A percentile compares a stretch with the other conserved stretches of the same genome.
Conservation (phyloP, 1,140 invertebrate genomes). For the Panagrolaimus sp. region DNA sequence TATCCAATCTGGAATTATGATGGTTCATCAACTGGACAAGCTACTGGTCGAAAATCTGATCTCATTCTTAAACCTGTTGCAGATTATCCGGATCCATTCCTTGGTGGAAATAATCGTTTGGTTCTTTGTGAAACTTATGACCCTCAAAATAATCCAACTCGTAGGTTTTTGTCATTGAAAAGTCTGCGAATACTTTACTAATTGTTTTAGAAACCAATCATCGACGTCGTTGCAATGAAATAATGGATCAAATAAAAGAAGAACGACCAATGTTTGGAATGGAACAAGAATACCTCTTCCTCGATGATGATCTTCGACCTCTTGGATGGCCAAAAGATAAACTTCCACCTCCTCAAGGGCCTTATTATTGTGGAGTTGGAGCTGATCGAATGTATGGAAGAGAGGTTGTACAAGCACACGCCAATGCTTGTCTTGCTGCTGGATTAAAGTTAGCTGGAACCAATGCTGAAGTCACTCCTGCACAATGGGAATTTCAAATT, state of each 20-base stretch:
- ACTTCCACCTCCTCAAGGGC: conserved; percentile 75
- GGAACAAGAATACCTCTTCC: conserved; percentile 81
- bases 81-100: conserved; percentile 87
- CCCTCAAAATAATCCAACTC: conserved; percentile 70
- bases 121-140: conserved; percentile 80
- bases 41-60: conserved; percentile 71
- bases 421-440: conserved; percentile 72
- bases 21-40: conserved; percentile 70
- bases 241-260: conserved; percentile 67
- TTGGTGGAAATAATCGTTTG: conserved; percentile 78
- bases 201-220: conserved; percentile 68
- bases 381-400: conserved; percentile 83
- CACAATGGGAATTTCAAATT: conserved; percentile 28
- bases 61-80: conserved; percentile 78
- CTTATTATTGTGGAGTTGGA: conserved; percentile 86
- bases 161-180: conserved; percentile 59
- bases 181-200: not conserved
- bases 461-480: conserved; percentile 66
- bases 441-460: conserved; percentile 79
- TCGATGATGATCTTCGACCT: conserved; percentile 72
- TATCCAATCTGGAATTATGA: conserved; percentile 91
- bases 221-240: conserved; percentile 70
- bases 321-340: conserved; percentile 84
- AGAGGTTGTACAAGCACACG: conserved; percentile 82
- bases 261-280: conserved; percentile 87